These are phyloP conservation scores for Phortica variegata DNA, from an alignment of 1,140 invertebrate genomes.

Conservation along the genomic window DNA sequence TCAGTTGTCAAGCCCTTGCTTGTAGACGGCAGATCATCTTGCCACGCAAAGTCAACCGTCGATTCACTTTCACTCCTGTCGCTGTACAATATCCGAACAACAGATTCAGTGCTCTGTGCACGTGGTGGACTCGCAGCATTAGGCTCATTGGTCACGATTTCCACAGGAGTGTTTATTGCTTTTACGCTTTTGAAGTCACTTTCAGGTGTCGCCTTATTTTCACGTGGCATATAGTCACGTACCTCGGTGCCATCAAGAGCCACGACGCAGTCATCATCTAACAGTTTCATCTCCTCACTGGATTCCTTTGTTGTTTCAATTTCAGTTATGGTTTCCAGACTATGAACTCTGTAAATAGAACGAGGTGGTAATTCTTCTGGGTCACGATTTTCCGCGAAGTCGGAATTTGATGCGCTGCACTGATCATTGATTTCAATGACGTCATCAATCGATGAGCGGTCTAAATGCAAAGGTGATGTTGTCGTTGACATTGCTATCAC, in stretches of 20 bases:
- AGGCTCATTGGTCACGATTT: neutral
- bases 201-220: neutral
- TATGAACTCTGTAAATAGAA: constrained; percentile 34
- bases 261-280: constrained; percentile 38
- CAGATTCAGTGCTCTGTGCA: constrained; percentile 11
- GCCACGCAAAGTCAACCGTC: neutral
- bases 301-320: constrained; percentile 40
- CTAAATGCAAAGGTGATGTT: too few species aligned
- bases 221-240: constrained; percentile 32
- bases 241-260: constrained; percentile 39
- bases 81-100: neutral
- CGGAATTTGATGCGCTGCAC: constrained; percentile 33
- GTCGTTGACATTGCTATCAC: too few species aligned
- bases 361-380: constrained; percentile 12
- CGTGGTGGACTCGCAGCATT: neutral
- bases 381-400: constrained; percentile 24
- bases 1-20: constrained; percentile 1
- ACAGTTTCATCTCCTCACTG: constrained; percentile 28
- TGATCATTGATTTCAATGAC: too few species aligned
- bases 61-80: neutral
- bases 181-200: neutral
- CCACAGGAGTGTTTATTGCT: too few species aligned
- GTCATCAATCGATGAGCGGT: too few species aligned
- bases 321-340: constrained; percentile 35
- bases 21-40: neutral